Evolutionary conservation across 2,797 vertebrate genomes (phyloP).

Genomic region (Loris lydekkerianus): DNA sequence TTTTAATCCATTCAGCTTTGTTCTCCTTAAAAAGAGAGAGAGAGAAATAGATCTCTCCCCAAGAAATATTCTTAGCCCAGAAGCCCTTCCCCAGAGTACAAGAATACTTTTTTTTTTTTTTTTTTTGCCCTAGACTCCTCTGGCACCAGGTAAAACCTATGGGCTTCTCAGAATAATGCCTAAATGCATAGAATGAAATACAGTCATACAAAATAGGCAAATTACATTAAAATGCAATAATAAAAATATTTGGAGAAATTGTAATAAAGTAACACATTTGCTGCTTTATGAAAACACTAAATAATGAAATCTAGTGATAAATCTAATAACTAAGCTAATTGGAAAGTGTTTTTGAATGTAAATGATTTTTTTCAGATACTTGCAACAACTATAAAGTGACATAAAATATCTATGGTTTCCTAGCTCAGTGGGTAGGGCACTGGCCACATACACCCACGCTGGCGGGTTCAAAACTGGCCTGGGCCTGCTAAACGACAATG

Average conservation of each 20-base stretch:
- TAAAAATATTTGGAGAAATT: not conserved
- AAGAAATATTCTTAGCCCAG: not conserved
- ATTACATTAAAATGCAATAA: not conserved
- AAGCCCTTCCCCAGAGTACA: not conserved
- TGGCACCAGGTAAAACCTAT: not conserved
- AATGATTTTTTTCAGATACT: not conserved
- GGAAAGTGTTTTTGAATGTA: not conserved
- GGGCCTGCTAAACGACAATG: too few relatives aligned
- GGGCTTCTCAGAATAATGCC: not conserved
- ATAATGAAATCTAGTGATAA: not conserved
- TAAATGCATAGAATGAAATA: not conserved
- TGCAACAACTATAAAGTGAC: not conserved
- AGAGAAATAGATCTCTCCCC: not conserved
- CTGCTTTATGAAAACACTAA: slow-evolving; percentile 4
- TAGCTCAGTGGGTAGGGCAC: too few relatives aligned
- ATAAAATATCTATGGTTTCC: not conserved
- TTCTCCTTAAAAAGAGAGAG: not conserved
- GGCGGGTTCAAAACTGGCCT: too few relatives aligned
- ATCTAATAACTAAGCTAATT: not conserved
- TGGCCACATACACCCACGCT: too few relatives aligned
- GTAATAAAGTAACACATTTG: not conserved
- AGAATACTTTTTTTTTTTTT: not conserved
- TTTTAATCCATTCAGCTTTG: not conserved
- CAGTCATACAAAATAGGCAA: not conserved
- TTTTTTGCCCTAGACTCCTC: not conserved